Conservation (phyloP, 2,797 vertebrate species). For the Thamnophis elegans region DNA sequence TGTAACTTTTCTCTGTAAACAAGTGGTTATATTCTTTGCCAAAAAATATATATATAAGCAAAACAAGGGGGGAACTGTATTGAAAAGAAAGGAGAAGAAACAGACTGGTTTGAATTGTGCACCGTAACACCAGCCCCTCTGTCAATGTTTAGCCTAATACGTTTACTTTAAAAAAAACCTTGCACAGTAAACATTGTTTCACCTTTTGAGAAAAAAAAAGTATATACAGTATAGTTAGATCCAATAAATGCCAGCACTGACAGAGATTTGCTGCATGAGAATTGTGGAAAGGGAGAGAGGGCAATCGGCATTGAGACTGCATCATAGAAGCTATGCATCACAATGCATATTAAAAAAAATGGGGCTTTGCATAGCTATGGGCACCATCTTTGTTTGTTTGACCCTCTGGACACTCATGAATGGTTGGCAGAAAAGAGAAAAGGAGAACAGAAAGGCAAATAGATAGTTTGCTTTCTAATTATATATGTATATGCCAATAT, state of each 20-base stretch:
- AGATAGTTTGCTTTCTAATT: background rate
- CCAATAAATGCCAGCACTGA: background rate
- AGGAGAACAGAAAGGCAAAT: background rate
- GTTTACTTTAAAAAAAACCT: constrained; percentile 59
- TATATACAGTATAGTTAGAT: constrained; percentile 7
- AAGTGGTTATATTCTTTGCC: background rate
- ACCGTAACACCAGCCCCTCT: constrained; percentile 34
- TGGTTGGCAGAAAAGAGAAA: too few species aligned
- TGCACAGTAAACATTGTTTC: constrained; percentile 54
- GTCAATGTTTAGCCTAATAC: constrained; percentile 48
- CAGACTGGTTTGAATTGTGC: constrained; percentile 18
- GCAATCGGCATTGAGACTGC: background rate
- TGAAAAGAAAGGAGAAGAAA: background rate
- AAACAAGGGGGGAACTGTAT: background rate
- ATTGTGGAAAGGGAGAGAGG: background rate
- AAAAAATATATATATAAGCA: background rate
- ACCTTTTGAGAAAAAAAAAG: constrained; percentile 24
- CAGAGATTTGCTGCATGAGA: background rate
- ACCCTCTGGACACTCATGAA: background rate
- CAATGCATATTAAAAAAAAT: background rate
- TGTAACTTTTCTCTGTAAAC: constrained; percentile 18
- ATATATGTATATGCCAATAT: background rate
- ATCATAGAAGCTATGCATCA: background rate
- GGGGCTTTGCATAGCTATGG: background rate
- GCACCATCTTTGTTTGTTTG: background rate